These are phyloP conservation scores for Pangasius larnaudii DNA, from an alignment of 2,797 vertebrate genomes.

Conservation along the genomic window DNA sequence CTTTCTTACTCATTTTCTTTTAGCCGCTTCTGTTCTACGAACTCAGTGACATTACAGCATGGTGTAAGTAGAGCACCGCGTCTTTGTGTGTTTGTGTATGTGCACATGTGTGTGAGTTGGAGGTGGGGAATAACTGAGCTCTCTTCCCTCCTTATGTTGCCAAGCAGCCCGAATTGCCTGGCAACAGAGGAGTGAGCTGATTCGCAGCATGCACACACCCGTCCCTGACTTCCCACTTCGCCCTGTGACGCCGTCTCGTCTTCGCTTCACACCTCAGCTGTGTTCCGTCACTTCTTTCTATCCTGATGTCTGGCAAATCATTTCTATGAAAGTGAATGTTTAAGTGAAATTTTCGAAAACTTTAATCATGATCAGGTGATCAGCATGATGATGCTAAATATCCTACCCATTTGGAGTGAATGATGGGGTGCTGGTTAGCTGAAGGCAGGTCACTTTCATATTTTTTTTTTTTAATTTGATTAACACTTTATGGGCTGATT, in stretches of 20 bases:
- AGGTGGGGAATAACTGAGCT: constrained; percentile 31
- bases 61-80: neutral
- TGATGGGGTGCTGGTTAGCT: neutral
- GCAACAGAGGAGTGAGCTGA: constrained; percentile 69
- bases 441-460: neutral
- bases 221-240: constrained; percentile 44
- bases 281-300: constrained; percentile 4
- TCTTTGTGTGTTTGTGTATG: neutral
- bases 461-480: neutral
- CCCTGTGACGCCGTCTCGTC: constrained; percentile 17
- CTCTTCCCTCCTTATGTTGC: constrained; percentile 54
- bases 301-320: constrained; percentile 5
- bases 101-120: neutral
- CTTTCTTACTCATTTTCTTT: neutral
- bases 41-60: neutral
- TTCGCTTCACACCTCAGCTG: constrained; percentile 44
- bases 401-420: neutral
- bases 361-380: too few species aligned
- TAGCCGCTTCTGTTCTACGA: neutral
- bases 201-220: constrained; percentile 61
- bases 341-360: neutral
- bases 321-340: neutral
- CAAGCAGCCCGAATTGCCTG: constrained; percentile 61
- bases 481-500: neutral
- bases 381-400: neutral